These are phyloP conservation scores for Tetragnatha versicolor DNA, from an alignment of 1,140 invertebrate genomes.

Conservation along the genomic window DNA sequence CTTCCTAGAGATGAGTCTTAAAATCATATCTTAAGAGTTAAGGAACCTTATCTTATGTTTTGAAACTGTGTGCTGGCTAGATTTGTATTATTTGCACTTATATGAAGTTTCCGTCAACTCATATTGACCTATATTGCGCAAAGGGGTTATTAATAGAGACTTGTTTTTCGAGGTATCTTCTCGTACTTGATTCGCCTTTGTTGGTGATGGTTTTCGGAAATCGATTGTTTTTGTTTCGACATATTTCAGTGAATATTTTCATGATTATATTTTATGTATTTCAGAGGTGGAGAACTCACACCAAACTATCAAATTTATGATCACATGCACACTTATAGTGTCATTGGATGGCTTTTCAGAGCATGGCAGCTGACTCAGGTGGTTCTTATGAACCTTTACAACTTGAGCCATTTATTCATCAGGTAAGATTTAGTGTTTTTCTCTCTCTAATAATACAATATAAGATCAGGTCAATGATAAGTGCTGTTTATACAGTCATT, in stretches of 20 bases:
- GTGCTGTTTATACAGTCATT: too few species aligned
- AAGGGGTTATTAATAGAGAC: constrained; percentile 7
- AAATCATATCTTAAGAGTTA: too few species aligned
- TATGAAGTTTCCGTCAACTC: constrained; percentile 2
- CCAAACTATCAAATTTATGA: constrained; percentile 22
- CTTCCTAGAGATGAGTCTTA: background rate
- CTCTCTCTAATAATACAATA: too few species aligned
- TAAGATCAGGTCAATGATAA: too few species aligned
- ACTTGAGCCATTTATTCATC: constrained; percentile 68
- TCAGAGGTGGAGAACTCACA: background rate
- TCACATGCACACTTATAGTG: background rate
- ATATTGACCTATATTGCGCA: constrained; percentile 38
- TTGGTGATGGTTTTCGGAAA: too few species aligned
- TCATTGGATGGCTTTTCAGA: constrained; percentile 39
- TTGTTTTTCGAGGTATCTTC: background rate
- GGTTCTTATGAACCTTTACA: constrained; percentile 59
- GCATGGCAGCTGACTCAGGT: constrained; percentile 52
- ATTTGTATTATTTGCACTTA: background rate
- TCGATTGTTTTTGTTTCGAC: too few species aligned
- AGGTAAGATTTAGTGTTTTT: constrained; percentile 68
- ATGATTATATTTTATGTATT: background rate
- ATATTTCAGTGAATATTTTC: too few species aligned
- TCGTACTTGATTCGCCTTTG: too few species aligned
- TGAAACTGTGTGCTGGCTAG: background rate
- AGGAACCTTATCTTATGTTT: background rate